Evolutionary conservation across 2,888 invertebrate species (phyloP).

Genomic region (Zaprionus obscuricornis): DNA sequence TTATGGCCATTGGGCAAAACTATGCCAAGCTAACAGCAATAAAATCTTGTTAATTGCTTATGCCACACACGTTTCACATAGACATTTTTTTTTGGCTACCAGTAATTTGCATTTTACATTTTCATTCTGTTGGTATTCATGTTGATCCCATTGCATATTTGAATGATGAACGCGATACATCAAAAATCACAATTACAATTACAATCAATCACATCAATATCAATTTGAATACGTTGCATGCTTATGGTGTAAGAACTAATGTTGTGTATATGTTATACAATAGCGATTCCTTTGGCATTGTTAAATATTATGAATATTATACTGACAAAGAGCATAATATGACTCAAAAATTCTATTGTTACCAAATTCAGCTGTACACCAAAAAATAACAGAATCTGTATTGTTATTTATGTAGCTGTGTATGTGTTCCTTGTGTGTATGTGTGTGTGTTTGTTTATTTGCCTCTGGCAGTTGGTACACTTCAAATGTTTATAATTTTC

Average conservation of each 20-base stretch:
- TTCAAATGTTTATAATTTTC: constrained; percentile 66
- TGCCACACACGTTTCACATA: constrained; percentile 58
- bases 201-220: constrained; percentile 37
- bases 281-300: constrained; percentile 7
- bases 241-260: constrained; percentile 20
- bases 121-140: constrained; percentile 23
- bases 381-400: neutral
- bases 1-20: constrained; percentile 27
- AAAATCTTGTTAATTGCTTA: constrained; percentile 69
- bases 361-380: constrained; percentile 16
- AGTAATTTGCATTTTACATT: constrained; percentile 48
- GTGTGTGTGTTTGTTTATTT: constrained; percentile 34
- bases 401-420: neutral
- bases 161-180: constrained; percentile 5
- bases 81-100: constrained; percentile 52
- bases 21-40: constrained; percentile 18
- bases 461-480: constrained; percentile 26
- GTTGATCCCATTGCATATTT: constrained; percentile 8
- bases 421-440: no score
- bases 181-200: constrained; percentile 42
- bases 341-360: constrained; percentile 5
- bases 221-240: constrained; percentile 25
- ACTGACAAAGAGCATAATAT: constrained; percentile 9
- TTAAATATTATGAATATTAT: constrained; percentile 4
- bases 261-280: constrained; percentile 33